These are phyloP conservation scores for Brachymystax lenok DNA, from an alignment of 2,797 vertebrate genomes.

Conservation along the genomic window DNA sequence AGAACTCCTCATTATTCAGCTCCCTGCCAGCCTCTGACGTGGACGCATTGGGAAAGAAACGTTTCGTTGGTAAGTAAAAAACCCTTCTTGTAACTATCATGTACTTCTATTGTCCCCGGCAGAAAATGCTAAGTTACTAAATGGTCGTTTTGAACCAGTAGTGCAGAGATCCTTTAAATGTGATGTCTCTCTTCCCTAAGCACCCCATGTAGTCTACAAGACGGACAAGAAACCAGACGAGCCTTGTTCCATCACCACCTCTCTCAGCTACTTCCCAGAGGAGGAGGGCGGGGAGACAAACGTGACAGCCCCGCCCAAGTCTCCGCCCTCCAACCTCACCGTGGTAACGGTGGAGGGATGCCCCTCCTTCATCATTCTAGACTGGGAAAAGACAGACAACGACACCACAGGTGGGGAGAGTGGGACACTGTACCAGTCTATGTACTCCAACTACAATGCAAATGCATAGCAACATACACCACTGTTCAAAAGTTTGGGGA, in stretches of 20 bases:
- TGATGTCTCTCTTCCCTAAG: slow-evolving; percentile 56
- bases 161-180: slow-evolving; percentile 1
- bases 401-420: slow-evolving; percentile 84
- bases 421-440: too few relatives aligned
- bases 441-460: too few relatives aligned
- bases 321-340: slow-evolving; percentile 89
- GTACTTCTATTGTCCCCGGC: neutral
- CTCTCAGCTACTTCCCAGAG: slow-evolving; percentile 83
- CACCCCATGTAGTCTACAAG: slow-evolving; percentile 87
- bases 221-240: slow-evolving; percentile 84
- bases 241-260: slow-evolving; percentile 93
- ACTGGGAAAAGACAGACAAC: slow-evolving; percentile 90
- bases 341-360: slow-evolving; percentile 96
- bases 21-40: slow-evolving; percentile 84
- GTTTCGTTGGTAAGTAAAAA: slow-evolving; percentile 80
- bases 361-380: slow-evolving; percentile 90
- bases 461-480: too few relatives aligned
- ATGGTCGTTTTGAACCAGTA: slow-evolving; percentile 11
- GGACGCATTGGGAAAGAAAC: slow-evolving; percentile 86
- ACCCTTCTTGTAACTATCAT: neutral
- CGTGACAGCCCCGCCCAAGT: slow-evolving; percentile 78
- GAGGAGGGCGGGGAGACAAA: slow-evolving; percentile 73
- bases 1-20: slow-evolving; percentile 84
- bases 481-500: too few relatives aligned
- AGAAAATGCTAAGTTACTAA: neutral